Conservation (phyloP, 2,797 vertebrate genomes). For the Typhlichthys subterraneus region DNA sequence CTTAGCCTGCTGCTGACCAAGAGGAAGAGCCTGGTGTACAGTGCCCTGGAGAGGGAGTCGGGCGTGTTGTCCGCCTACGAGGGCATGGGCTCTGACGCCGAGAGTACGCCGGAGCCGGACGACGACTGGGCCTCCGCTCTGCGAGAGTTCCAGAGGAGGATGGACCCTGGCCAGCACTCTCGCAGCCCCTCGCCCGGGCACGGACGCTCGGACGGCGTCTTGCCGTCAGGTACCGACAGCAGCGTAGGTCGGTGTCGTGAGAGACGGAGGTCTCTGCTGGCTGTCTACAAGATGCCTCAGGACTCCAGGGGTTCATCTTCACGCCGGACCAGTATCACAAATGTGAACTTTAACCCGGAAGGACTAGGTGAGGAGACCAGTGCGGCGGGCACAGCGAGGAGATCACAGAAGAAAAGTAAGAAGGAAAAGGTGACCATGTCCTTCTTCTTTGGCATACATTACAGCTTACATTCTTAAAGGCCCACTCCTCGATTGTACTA, state of each 20-base stretch:
- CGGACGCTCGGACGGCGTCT: neutral
- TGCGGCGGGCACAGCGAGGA: conserved; percentile 41
- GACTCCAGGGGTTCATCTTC: conserved; percentile 56
- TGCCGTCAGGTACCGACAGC: conserved; percentile 38
- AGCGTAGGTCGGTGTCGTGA: conserved; percentile 51
- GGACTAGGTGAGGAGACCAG: conserved; percentile 39
- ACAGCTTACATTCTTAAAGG: neutral
- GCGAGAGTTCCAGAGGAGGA: conserved; percentile 65
- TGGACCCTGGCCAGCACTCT: conserved; percentile 60
- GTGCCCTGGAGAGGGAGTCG: conserved; percentile 86
- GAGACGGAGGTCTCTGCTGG: conserved; percentile 41
- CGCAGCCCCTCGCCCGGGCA: conserved; percentile 2
- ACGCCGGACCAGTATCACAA: conserved; percentile 60
- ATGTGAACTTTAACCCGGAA: conserved; percentile 67
- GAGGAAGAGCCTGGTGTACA: conserved; percentile 86
- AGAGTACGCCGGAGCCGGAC: conserved; percentile 81
- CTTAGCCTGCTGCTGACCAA: conserved; percentile 86
- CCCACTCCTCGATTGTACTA: too few relatives aligned
- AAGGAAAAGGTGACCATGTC: conserved; percentile 22
- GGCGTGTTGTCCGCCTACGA: conserved; percentile 87
- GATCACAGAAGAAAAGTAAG: conserved; percentile 54
- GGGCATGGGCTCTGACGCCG: conserved; percentile 85
- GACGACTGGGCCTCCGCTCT: conserved; percentile 69
- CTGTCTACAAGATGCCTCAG: conserved; percentile 57
- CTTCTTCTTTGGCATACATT: conserved; percentile 53